These are phyloP conservation scores for Synanthedon myopaeformis DNA, from an alignment of 2,888 invertebrate species.

Conservation along the genomic window DNA sequence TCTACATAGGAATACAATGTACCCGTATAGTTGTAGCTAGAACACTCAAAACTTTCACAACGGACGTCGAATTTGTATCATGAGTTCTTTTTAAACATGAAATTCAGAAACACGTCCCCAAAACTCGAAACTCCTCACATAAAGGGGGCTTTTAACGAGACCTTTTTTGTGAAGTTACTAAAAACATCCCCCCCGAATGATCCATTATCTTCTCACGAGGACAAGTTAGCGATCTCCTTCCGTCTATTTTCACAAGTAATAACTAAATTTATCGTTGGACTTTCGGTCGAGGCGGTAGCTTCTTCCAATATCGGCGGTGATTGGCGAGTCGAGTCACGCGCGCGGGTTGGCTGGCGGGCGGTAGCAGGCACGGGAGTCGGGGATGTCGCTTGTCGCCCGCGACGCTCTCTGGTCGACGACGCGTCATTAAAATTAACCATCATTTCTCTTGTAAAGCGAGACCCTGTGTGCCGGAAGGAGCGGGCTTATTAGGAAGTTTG, in stretches of 20 bases:
- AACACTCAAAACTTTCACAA: slow-evolving; percentile 19
- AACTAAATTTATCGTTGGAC: slow-evolving; percentile 70
- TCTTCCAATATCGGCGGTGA: slow-evolving; percentile 56
- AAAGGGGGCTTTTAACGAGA: slow-evolving; percentile 59
- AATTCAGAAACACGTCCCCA: slow-evolving; percentile 33
- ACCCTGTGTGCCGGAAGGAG: slow-evolving; percentile 45
- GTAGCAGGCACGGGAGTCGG: slow-evolving; percentile 15
- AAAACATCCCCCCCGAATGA: slow-evolving; percentile 61
- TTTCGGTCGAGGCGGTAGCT: slow-evolving; percentile 50
- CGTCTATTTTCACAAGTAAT: slow-evolving; percentile 71
- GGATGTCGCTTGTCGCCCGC: slow-evolving; percentile 19
- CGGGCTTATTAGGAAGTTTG: slow-evolving; percentile 60
- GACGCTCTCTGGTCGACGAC: slow-evolving; percentile 23
- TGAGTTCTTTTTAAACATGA: slow-evolving; percentile 41
- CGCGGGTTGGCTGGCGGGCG: slow-evolving; percentile 16
- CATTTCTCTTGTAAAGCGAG: slow-evolving; percentile 66
- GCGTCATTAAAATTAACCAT: slow-evolving; percentile 69
- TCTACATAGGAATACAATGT: too few relatives aligned
- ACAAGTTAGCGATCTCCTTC: slow-evolving; percentile 70
- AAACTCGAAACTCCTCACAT: slow-evolving; percentile 60
- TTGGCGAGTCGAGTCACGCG: slow-evolving; percentile 51
- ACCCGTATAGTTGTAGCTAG: too few relatives aligned
- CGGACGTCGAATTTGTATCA: slow-evolving; percentile 28
- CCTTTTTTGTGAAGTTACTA: slow-evolving; percentile 60
- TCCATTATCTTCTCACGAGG: slow-evolving; percentile 67